Percentiles rank a stretch among this genome's conserved stretches.
These are phyloP conservation scores for Apodemus agrarius DNA, from an alignment of 2,797 vertebrate species.

Conservation along the genomic window DNA sequence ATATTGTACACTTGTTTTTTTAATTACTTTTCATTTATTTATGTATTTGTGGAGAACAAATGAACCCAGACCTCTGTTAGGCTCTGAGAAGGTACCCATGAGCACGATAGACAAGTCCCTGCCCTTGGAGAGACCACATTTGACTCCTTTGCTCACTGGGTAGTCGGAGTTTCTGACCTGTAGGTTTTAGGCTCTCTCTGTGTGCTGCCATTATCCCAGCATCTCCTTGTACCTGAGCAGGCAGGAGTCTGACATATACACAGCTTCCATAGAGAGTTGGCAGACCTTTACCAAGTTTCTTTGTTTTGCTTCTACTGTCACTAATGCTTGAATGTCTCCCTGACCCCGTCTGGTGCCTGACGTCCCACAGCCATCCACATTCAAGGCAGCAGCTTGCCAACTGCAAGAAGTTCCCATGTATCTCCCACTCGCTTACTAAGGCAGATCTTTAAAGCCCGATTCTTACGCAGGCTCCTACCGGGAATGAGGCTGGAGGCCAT, in stretches of 20 bases:
- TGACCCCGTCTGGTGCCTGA: background rate
- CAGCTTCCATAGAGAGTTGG: background rate
- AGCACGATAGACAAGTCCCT: background rate
- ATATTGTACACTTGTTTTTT: background rate
- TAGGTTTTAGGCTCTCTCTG: background rate
- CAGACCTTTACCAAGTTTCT: background rate
- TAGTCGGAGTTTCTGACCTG: background rate
- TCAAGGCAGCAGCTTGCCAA: background rate
- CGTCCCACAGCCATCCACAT: background rate
- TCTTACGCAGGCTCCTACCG: background rate
- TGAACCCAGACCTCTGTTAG: background rate
- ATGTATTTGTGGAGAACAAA: background rate
- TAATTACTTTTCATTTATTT: slow-evolving; percentile 16
- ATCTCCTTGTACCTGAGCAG: background rate
- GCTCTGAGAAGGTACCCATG: background rate
- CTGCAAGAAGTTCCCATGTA: background rate
- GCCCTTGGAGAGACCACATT: background rate
- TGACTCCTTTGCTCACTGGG: slow-evolving; percentile 7
- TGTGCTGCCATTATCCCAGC: background rate
- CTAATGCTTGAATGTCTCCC: background rate
- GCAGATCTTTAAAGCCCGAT: background rate
- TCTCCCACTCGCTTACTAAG: background rate
- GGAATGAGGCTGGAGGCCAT: slow-evolving; percentile 19
- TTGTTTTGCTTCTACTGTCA: background rate
- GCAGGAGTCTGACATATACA: background rate